Conservation (phyloP, 1,140 invertebrate species). For the Pantala flavescens region DNA sequence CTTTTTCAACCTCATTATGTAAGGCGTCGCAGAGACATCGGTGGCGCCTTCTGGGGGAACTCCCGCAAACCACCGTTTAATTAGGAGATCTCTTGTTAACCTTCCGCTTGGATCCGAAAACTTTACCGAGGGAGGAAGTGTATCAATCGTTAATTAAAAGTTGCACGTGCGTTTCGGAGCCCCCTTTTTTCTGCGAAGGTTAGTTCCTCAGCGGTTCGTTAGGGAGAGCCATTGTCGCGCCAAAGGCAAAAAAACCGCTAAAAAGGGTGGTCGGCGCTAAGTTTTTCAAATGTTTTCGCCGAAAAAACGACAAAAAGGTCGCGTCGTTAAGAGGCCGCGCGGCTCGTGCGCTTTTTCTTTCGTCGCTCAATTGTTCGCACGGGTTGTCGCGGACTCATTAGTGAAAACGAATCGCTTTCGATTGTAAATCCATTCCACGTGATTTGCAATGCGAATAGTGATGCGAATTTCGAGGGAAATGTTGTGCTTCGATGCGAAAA, state of each 20-base stretch:
- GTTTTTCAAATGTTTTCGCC: background rate
- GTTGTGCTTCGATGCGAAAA: no score
- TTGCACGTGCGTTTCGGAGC: background rate
- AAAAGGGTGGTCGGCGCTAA: background rate
- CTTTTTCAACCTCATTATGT: no score
- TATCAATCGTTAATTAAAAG: conserved; percentile 10
- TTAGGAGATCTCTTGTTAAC: background rate
- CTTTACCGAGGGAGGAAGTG: background rate
- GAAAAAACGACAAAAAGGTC: background rate
- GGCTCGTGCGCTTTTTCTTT: background rate
- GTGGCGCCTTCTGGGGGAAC: no score
- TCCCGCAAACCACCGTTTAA: background rate
- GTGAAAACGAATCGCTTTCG: background rate
- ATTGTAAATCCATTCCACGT: no score
- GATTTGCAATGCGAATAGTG: no score
- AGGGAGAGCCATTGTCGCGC: background rate
- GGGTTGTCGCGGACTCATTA: background rate
- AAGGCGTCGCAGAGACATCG: no score
- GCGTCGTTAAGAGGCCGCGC: background rate
- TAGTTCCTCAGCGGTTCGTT: background rate
- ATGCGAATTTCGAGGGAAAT: no score
- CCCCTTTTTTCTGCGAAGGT: background rate
- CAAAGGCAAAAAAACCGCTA: background rate
- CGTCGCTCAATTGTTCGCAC: background rate
- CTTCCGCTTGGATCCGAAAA: background rate